A percentile compares a stretch with the other conserved stretches of the same genome.
These are phyloP conservation scores for Neocloeon triangulifer DNA, from an alignment of 1,140 invertebrate genomes.

Conservation along the genomic window DNA sequence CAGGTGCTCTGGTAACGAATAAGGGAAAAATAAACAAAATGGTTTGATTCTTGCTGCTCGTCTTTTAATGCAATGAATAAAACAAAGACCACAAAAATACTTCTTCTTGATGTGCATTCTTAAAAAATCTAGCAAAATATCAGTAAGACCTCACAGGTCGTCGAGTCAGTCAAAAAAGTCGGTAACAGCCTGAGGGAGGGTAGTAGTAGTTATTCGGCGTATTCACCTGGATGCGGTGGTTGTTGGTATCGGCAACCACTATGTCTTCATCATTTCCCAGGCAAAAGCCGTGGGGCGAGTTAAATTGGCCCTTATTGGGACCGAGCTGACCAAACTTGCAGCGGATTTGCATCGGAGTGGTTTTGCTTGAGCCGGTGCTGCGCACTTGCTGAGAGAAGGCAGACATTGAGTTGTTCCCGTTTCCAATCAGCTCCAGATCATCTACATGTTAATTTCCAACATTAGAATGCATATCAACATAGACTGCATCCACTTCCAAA, in stretches of 20 bases:
- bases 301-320: constrained; percentile 77
- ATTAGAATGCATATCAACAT: no score
- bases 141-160: background rate
- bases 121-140: background rate
- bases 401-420: no score
- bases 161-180: constrained; percentile 1
- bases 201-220: no score
- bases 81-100: constrained; percentile 2
- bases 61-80: constrained; percentile 1
- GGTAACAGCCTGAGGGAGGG: constrained; percentile 3
- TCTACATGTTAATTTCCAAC: no score
- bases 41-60: constrained; percentile 3
- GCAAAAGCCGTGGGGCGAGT: constrained; percentile 92
- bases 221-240: constrained; percentile 76
- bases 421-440: no score
- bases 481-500: no score
- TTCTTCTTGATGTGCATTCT: no score
- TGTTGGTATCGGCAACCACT: constrained; percentile 89
- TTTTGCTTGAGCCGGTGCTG: constrained; percentile 25
- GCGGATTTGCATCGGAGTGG: constrained; percentile 63
- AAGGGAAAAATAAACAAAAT: background rate
- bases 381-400: no score
- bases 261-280: constrained; percentile 84
- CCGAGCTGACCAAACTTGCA: constrained; percentile 88
- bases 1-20: no score